Evolutionary conservation across 2,888 invertebrate species (phyloP), one percentile per base, ranked within the genome.

Genomic region (Odontothrips loti): DNA sequence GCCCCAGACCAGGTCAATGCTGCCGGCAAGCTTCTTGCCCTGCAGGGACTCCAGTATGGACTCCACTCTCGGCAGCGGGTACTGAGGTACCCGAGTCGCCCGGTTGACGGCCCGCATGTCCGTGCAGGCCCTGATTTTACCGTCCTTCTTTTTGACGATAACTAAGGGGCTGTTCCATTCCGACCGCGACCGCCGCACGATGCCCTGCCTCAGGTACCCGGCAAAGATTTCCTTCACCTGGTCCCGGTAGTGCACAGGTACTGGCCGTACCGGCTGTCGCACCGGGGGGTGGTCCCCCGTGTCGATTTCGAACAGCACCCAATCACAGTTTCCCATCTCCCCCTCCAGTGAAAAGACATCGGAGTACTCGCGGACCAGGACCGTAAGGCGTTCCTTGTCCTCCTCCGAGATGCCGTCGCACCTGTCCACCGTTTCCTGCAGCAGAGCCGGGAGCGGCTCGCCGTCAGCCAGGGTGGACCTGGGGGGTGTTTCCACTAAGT

Each of bases 1-100:
- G 6, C 68, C 68, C 68, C 68, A 68, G 0, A 23, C 27, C 2
- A 68, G 11, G 68, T 68, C 68, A 2, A 68, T 23, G 23, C 68
- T 23, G 68, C 68, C 68, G 68, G 23, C 68, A 68, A 23, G 27
- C 27, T 68, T 68, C 68, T 68, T 68, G n/a, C 68, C 68, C 23
- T 68, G 68, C 68, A 68, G 68, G 11, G 68, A n/a, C 68, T 68
- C 68, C 0, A 68, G 68, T 11, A 68, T 68, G 11, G 23, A 23
- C 68, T 6, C n/a, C n/a, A 68, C 23, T 0, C 68, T 10, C 4
- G 68, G 68, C 23, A 68, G 23, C 27, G 68, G 68, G 68, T 68
- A 68, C 68, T 68, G 68, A 3, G 68, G 68, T 23, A 68, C 68
- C 23, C 68, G 4, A 0, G 68, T 68, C 11, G 23, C 23, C 27